phyloP scores from a whole-genome alignment of 2,888 invertebrate species.

The Buathra laborator region DNA sequence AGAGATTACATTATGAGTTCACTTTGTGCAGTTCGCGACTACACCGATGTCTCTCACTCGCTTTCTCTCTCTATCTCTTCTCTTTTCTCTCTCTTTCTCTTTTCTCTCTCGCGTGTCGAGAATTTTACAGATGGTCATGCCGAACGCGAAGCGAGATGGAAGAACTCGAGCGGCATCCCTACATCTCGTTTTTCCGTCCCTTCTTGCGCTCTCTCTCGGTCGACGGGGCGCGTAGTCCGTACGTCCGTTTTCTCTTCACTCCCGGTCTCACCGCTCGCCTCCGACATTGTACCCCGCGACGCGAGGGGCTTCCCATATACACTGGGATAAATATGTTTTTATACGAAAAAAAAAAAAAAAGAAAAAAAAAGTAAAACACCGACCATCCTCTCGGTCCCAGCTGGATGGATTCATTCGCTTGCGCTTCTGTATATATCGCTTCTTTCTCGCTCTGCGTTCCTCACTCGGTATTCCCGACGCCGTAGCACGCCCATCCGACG shows the following conservation, averaged over 20 bases:
- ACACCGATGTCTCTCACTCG: constrained; percentile 64
- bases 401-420: constrained; percentile 19
- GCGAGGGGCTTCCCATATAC: constrained; percentile 72
- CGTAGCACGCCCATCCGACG: constrained; percentile 38
- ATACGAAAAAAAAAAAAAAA: constrained; percentile 27
- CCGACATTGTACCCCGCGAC: constrained; percentile 75
- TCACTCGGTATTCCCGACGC: constrained; percentile 24
- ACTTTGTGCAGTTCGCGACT: constrained; percentile 76
- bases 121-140: constrained; percentile 68
- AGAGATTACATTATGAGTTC: constrained; percentile 82
- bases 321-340: constrained; percentile 77
- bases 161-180: constrained; percentile 34
- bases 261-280: constrained; percentile 40
- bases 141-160: constrained; percentile 54
- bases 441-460: constrained; percentile 37
- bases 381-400: not conserved
- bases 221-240: constrained; percentile 22
- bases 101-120: not conserved
- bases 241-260: constrained; percentile 41
- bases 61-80: constrained; percentile 19
- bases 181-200: constrained; percentile 39
- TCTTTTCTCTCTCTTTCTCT: not conserved
- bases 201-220: constrained; percentile 33
- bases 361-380: constrained; percentile 23
- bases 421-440: not conserved